These are phyloP conservation scores for Tautogolabrus adspersus DNA, from an alignment of 2,113 vertebrate species.

Conservation along the genomic window DNA sequence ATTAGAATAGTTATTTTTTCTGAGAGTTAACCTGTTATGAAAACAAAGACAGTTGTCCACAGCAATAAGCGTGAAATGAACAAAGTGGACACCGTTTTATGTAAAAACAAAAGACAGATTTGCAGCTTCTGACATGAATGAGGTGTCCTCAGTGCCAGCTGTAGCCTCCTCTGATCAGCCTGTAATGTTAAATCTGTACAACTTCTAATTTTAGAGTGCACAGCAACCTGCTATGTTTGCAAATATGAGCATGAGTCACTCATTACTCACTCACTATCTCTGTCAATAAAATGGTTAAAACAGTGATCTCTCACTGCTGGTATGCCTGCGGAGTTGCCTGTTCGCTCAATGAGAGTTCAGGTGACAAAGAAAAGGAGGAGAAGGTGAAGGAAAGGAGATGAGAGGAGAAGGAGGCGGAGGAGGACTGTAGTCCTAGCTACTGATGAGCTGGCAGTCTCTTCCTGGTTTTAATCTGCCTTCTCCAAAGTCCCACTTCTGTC, in stretches of 20 bases:
- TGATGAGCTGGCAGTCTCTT: slow-evolving; percentile 30
- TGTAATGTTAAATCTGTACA: background rate
- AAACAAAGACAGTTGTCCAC: background rate
- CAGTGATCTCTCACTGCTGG: background rate
- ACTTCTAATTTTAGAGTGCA: background rate
- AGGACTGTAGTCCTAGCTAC: slow-evolving; percentile 8
- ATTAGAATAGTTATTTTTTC: no score
- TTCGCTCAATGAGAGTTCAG: background rate
- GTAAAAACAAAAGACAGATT: background rate
- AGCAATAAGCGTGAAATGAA: background rate
- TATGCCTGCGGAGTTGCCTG: no score
- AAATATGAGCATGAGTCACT: background rate
- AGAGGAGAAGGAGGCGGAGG: background rate
- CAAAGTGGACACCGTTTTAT: background rate
- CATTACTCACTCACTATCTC: background rate
- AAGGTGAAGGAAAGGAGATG: background rate
- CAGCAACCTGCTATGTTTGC: background rate
- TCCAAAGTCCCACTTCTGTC: background rate
- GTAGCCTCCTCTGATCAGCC: no score
- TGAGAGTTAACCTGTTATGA: no score
- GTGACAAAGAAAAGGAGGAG: background rate
- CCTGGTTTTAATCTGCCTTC: background rate
- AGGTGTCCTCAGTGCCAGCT: background rate
- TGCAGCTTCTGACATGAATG: no score
- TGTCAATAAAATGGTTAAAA: background rate